Percentiles rank a stretch among this genome's conserved stretches.
Evolutionary conservation across 2,888 invertebrate species (phyloP).

Genomic region (Drosophila conformis): DNA sequence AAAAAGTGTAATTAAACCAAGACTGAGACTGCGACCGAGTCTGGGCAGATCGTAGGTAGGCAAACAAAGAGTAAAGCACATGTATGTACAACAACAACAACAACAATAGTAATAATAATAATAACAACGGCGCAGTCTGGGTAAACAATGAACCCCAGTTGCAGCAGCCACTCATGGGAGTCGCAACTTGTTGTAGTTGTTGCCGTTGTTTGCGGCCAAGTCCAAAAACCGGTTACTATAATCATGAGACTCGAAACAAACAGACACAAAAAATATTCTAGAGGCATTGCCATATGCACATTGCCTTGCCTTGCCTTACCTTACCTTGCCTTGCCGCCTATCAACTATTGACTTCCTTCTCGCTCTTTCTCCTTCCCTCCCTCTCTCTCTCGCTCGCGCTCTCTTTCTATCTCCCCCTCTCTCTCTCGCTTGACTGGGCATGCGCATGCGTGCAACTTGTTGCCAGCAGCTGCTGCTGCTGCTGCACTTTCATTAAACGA

Average conservation of each 20-base stretch:
- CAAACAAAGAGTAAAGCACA: slow-evolving; percentile 55
- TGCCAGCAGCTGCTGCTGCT: slow-evolving; percentile 58
- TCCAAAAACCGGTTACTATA: slow-evolving; percentile 71
- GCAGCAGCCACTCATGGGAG: slow-evolving; percentile 69
- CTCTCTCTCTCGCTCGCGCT: slow-evolving; percentile 5
- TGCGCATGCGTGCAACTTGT: slow-evolving; percentile 78
- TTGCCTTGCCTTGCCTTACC: neutral
- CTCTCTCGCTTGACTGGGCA: slow-evolving; percentile 44
- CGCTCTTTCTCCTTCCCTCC: slow-evolving; percentile 6
- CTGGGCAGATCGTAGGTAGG: slow-evolving; percentile 38
- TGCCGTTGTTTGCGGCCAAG: slow-evolving; percentile 36
- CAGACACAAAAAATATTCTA: slow-evolving; percentile 57
- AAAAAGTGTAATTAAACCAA: slow-evolving; percentile 75
- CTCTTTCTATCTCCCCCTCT: slow-evolving; percentile 9
- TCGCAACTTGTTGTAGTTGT: slow-evolving; percentile 52
- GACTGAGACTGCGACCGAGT: slow-evolving; percentile 20
- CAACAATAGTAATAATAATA: slow-evolving; percentile 21
- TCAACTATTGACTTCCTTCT: slow-evolving; percentile 29
- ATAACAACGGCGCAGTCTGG: slow-evolving; percentile 43
- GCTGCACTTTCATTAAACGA: slow-evolving; percentile 69
- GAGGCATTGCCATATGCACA: slow-evolving; percentile 58
- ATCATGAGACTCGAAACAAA: slow-evolving; percentile 63
- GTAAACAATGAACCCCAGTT: slow-evolving; percentile 61
- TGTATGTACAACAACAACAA: slow-evolving; percentile 5
- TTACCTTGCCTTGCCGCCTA: slow-evolving; percentile 33